Evolutionary conservation across 2,888 invertebrate species (phyloP).

Genomic region (Lamellibrachia columna): DNA sequence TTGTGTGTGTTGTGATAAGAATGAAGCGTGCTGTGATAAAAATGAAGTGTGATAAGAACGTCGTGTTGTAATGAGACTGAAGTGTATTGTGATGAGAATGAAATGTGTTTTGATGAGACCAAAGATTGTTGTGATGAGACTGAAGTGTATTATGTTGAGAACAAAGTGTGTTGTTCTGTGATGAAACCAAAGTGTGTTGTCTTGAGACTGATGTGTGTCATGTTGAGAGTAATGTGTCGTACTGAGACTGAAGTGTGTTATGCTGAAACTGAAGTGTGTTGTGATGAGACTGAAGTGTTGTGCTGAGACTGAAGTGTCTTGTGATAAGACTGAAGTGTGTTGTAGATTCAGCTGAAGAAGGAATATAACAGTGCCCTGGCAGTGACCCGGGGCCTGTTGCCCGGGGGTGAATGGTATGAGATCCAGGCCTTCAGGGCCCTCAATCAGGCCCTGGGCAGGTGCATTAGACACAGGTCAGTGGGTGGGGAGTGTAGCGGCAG

Average conservation of each 20-base stretch:
- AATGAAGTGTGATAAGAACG: too few species aligned
- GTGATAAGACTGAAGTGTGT: background rate
- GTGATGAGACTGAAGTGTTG: background rate
- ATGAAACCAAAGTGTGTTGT: background rate
- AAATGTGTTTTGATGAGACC: too few species aligned
- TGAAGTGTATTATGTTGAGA: too few species aligned
- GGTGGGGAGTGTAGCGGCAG: background rate
- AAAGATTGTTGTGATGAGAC: too few species aligned
- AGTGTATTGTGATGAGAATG: too few species aligned
- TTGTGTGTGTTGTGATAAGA: background rate
- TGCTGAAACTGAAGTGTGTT: background rate
- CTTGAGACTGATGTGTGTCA: background rate
- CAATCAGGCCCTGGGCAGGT: constrained; percentile 84
- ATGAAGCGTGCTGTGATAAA: too few species aligned
- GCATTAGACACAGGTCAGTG: constrained; percentile 75
- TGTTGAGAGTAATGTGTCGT: background rate
- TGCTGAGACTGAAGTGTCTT: background rate
- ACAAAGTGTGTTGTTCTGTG: too few species aligned
- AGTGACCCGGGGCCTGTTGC: constrained; percentile 68
- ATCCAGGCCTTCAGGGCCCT: constrained; percentile 80
- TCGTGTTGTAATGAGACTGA: too few species aligned
- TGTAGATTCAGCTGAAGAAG: constrained; percentile 73
- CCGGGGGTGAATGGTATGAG: constrained; percentile 75
- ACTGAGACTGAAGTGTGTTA: background rate
- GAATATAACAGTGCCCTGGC: constrained; percentile 74